Evolutionary conservation across 2,888 invertebrate genomes (phyloP).

Genomic region (Cyclophora albipunctata): DNA sequence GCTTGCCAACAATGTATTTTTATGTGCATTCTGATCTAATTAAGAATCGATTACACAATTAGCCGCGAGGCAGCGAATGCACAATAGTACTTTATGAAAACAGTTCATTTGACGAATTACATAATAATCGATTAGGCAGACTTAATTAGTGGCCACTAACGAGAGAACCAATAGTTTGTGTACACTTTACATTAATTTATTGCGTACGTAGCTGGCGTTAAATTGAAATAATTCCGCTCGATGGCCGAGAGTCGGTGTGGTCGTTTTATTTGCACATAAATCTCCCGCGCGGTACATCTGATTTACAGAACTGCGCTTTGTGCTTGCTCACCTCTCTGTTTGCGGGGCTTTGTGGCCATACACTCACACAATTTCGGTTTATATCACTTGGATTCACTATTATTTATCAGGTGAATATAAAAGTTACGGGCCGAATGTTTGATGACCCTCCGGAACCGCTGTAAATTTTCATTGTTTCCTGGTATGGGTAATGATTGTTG

Average conservation of each 20-base stretch:
- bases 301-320: slow-evolving; percentile 61
- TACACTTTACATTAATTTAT: slow-evolving; percentile 46
- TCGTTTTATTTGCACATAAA: slow-evolving; percentile 61
- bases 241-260: slow-evolving; percentile 43
- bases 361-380: slow-evolving; percentile 32
- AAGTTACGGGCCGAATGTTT: slow-evolving; percentile 7
- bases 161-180: slow-evolving; percentile 33
- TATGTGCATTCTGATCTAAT: too few species aligned
- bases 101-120: slow-evolving; percentile 19
- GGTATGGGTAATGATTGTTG: too few species aligned
- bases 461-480: slow-evolving; percentile 6
- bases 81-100: slow-evolving; percentile 1
- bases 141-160: slow-evolving; percentile 46
- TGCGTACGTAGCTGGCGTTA: slow-evolving; percentile 44
- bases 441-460: slow-evolving; percentile 7
- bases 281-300: slow-evolving; percentile 52
- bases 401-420: slow-evolving; percentile 15
- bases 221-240: slow-evolving; percentile 62
- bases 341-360: slow-evolving; percentile 40
- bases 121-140: slow-evolving; percentile 33
- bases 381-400: slow-evolving; percentile 26
- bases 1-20: too few species aligned
- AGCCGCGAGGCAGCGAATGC: too few species aligned
- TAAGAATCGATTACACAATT: too few species aligned
- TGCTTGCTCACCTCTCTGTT: slow-evolving; percentile 45